Conservation (phyloP, 2,797 vertebrate species). For the Oceanodroma leucorhoa region DNA sequence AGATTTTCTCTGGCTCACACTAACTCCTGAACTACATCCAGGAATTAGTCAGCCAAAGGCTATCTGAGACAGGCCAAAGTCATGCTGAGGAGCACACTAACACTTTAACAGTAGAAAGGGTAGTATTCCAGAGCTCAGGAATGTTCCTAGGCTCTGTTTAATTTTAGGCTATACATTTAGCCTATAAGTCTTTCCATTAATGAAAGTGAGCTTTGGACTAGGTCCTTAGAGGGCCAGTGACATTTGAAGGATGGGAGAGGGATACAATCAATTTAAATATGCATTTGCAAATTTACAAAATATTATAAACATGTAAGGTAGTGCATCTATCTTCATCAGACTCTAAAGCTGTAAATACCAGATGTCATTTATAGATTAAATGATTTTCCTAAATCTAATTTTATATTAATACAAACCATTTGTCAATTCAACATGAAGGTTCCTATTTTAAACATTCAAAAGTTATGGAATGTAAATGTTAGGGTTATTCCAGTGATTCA, state of each 20-base stretch:
- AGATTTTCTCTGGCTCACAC: neutral
- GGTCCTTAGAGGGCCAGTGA: constrained; percentile 7
- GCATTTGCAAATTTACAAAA: constrained; percentile 62
- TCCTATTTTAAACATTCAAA: constrained; percentile 48
- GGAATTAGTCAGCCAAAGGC: neutral
- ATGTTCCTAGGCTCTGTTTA: neutral
- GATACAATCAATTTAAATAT: constrained; percentile 58
- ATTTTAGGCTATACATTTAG: neutral
- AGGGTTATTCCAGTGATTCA: constrained; percentile 38
- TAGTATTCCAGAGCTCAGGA: neutral
- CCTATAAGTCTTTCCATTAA: neutral
- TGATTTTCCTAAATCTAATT: constrained; percentile 57
- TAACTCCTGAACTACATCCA: neutral
- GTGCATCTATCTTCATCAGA: constrained; percentile 52
- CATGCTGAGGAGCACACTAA: neutral
- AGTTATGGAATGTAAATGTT: constrained; percentile 50
- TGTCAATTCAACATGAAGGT: constrained; percentile 36
- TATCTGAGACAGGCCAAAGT: neutral
- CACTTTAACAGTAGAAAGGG: neutral
- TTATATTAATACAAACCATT: constrained; percentile 56
- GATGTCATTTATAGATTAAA: constrained; percentile 58
- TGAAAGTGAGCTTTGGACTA: neutral
- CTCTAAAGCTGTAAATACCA: constrained; percentile 58
- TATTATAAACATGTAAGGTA: constrained; percentile 51
- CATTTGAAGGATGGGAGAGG: constrained; percentile 40